A percentile compares a stretch with the other conserved stretches of the same genome.
These are phyloP conservation scores for Hippasteria phrygiana DNA, from an alignment of 53 echinoderm and acorn worm genomes.

Conservation along the genomic window DNA sequence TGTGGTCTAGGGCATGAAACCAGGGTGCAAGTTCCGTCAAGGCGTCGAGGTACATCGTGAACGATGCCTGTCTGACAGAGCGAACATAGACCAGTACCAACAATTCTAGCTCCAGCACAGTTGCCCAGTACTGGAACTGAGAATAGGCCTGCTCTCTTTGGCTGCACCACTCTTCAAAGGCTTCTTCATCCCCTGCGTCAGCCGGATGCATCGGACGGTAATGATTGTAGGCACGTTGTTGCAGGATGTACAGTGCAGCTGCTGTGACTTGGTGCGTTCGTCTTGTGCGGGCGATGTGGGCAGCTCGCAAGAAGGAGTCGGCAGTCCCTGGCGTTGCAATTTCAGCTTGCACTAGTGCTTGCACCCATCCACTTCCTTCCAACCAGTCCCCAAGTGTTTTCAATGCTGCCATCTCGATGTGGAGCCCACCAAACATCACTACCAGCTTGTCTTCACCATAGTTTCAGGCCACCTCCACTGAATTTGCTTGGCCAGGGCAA, in stretches of 20 bases:
- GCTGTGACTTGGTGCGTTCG: constrained; percentile 62
- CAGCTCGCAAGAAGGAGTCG: constrained; percentile 49
- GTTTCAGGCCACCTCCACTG: no score
- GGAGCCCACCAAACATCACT: no score
- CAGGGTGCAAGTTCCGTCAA: constrained; percentile 56
- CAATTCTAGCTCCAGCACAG: constrained; percentile 19
- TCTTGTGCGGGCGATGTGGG: constrained; percentile 39
- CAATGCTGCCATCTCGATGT: constrained; percentile 63
- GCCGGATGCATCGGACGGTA: neutral
- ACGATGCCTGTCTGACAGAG: constrained; percentile 9
- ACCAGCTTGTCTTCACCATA: no score
- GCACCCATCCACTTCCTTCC: constrained; percentile 53
- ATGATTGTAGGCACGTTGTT: neutral
- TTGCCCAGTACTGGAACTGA: constrained; percentile 51
- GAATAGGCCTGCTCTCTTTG: constrained; percentile 3
- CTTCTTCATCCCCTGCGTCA: neutral
- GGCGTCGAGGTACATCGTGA: constrained; percentile 23
- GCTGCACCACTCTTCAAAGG: constrained; percentile 23
- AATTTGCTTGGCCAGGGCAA: no score
- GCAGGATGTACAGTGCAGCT: constrained; percentile 34
- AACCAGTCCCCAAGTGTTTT: constrained; percentile 58
- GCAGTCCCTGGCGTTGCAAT: constrained; percentile 53
- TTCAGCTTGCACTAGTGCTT: constrained; percentile 56
- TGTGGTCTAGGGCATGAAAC: constrained; percentile 70
- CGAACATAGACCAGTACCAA: constrained; percentile 52